A percentile compares a stretch with the other conserved stretches of the same genome.
phyloP scores from a whole-genome alignment of 2,113 vertebrate species.

The Oryctolagus cuniculus region mOryCun1.1 NC_091442.1:72965501-72966000 shows the following conservation, averaged over 20 bases:
- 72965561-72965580: conserved; percentile 18
- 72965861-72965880: background rate
- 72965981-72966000: background rate
- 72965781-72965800: background rate
- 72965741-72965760: background rate
- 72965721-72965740: background rate
- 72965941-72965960: conserved; percentile 9
- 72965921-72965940: background rate
- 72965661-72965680: background rate
- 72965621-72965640: background rate
- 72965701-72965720: background rate
- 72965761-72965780: background rate
- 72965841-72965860: background rate
- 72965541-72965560: background rate
- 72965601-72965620: background rate
- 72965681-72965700: background rate
- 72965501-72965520: background rate
- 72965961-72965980: background rate
- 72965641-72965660: background rate
- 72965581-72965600: background rate
- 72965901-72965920: background rate
- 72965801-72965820: background rate
- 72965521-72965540: background rate
- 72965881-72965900: background rate
- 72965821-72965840: background rate